Conservation (phyloP, 2,888 invertebrate genomes). For the Orthonevra nobilis region DNA sequence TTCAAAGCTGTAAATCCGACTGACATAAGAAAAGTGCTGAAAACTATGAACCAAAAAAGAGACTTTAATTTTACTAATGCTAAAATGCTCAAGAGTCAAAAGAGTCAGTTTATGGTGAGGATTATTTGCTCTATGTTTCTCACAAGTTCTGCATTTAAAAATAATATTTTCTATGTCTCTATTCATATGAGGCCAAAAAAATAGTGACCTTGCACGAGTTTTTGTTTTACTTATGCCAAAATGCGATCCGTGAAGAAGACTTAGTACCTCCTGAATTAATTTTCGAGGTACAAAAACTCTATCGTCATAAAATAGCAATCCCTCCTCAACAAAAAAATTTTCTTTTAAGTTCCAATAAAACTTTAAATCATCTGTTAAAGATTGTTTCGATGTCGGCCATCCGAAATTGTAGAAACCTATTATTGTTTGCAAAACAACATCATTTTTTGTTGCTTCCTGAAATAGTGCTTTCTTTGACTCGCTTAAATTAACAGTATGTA, state of each 20-base stretch:
- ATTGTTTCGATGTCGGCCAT: too few relatives aligned
- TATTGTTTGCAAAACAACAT: background rate
- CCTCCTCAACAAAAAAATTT: constrained; percentile 20
- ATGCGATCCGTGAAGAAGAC: constrained; percentile 21
- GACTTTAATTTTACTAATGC: too few relatives aligned
- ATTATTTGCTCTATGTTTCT: too few relatives aligned
- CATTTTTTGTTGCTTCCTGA: background rate
- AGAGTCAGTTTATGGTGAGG: too few relatives aligned
- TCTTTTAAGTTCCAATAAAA: constrained; percentile 16
- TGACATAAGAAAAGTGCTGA: too few relatives aligned
- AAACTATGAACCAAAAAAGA: too few relatives aligned
- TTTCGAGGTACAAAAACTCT: constrained; percentile 33
- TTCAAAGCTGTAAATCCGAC: too few relatives aligned
- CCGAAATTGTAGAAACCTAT: too few relatives aligned
- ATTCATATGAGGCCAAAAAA: constrained; percentile 40
- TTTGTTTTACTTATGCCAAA: constrained; percentile 28
- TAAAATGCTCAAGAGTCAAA: too few relatives aligned
- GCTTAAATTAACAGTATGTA: background rate
- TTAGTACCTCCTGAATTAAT: constrained; percentile 11
- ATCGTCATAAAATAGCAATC: constrained; percentile 19
- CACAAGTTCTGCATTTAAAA: background rate
- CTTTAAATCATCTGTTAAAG: too few relatives aligned
- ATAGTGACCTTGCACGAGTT: background rate
- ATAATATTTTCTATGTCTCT: constrained; percentile 14
- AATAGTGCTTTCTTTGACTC: background rate